Conservation (phyloP, 2,113 vertebrate species). For the Pygoscelis adeliae region DNA sequence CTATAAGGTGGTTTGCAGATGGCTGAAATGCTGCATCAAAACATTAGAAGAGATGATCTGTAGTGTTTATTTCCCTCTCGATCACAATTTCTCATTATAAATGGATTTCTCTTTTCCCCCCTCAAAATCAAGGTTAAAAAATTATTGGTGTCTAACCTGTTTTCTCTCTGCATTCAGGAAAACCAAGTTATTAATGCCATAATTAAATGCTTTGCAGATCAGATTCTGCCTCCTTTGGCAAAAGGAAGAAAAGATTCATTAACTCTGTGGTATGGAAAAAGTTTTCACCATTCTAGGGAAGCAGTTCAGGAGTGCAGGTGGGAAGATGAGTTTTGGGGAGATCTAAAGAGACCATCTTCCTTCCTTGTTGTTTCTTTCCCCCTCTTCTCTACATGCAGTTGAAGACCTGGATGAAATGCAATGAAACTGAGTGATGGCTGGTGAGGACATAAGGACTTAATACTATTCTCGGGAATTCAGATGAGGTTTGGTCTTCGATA, state of each 20-base stretch:
- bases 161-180: background rate
- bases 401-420: background rate
- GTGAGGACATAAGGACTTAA: background rate
- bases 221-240: background rate
- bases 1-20: conserved; percentile 21
- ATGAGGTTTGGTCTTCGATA: background rate
- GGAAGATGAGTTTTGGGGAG: background rate
- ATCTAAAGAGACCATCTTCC: background rate
- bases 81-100: background rate
- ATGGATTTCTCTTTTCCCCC: background rate
- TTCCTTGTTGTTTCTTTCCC: background rate
- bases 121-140: background rate
- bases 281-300: background rate
- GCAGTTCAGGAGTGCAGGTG: background rate
- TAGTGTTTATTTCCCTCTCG: background rate
- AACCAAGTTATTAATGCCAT: background rate
- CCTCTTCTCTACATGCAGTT: background rate
- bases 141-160: background rate
- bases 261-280: background rate
- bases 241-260: background rate
- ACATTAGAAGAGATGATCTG: background rate
- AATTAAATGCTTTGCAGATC: background rate
- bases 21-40: background rate
- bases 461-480: background rate
- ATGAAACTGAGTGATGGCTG: background rate